Percentiles rank a stretch among this genome's conserved stretches.
Evolutionary conservation across 1,140 invertebrate genomes (phyloP).

Genomic region (Yoshiicerus persimilis): DNA sequence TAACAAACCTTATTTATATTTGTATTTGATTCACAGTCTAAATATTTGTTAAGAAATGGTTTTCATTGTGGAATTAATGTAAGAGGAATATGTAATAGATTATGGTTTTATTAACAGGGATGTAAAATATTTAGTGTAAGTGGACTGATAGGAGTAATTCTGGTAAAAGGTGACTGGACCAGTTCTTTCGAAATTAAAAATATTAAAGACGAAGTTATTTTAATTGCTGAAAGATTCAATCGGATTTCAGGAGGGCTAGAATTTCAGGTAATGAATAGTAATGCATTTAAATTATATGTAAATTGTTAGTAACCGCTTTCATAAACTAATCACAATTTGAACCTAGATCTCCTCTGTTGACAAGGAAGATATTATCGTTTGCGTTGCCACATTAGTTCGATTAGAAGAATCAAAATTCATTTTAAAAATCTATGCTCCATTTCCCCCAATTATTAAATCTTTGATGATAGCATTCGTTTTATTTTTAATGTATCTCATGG

Average conservation of each 20-base stretch:
- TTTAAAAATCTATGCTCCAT: conserved; percentile 33
- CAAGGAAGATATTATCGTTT: background rate
- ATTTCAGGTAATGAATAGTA: conserved; percentile 17
- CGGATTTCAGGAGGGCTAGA: conserved; percentile 30
- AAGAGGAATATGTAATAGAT: too few species aligned
- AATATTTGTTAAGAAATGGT: too few species aligned
- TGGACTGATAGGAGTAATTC: conserved; percentile 21
- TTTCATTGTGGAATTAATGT: too few species aligned
- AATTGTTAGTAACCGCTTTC: background rate
- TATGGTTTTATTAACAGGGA: background rate
- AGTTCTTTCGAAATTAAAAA: conserved; percentile 31
- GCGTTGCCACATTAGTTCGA: conserved; percentile 21
- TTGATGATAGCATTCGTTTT: conserved; percentile 24
- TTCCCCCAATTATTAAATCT: conserved; percentile 24
- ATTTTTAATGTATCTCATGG: conserved; percentile 32
- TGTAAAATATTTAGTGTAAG: conserved; percentile 9
- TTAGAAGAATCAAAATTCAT: conserved; percentile 39
- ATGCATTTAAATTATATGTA: background rate
- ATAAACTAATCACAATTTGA: background rate
- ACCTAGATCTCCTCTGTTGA: background rate
- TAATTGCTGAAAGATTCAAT: conserved; percentile 28
- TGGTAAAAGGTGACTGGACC: conserved; percentile 34
- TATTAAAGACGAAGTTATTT: conserved; percentile 20
- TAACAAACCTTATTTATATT: too few species aligned
- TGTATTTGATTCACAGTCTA: background rate